Evolutionary conservation across 2,113 vertebrate species (phyloP), one percentile per base, ranked within the genome.

Genomic region (Saccopteryx leptura): DNA sequence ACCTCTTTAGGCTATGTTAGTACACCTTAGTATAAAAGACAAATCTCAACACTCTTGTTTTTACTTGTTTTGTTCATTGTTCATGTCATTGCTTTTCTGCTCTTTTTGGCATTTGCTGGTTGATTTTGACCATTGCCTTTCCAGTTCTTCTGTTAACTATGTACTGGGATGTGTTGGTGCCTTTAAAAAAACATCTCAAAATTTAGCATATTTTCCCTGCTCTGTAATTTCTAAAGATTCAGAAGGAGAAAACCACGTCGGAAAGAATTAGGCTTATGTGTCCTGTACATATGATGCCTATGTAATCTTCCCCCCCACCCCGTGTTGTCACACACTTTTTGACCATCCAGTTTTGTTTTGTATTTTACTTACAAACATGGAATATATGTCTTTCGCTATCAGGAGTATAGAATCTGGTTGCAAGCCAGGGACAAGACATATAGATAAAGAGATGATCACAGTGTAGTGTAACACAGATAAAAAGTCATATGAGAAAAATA

Each of bases 281-380:
- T 28, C 21, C 52, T 79, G 4, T 13, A 2, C 15, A 11, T 6
- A 1, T 1, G 17, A 33, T 9, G 4, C 9, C n/a, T 90, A 0
- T 28, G 7, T 23, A 58, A 19, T 65, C 10, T 72, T 7, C 60
- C 5, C 10, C 19, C n/a, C 10, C 19, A 28, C 26, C 3, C 23
- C 84, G 15, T 52, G 72, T 58, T 50, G 48, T 66, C 48, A 46
- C 3, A 54, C 31, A 48, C 9, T n/a, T 85, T 89, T 74, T 90
- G 39, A 81, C 11, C 28, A 50, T 85, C 81, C n/a, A 28, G 5
- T 71, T 95, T 58, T 61, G 17, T 48, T 74, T 82, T 46, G 23
- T 61, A 75, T 76, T 84, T 60, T 71, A 33, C 74, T 93, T 88
- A 50, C 5, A 90, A 48, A 80, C 14, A 50, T 15, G 0, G 18